Conservation (phyloP, 1,140 invertebrate species). For the Hycleus cichorii region DNA sequence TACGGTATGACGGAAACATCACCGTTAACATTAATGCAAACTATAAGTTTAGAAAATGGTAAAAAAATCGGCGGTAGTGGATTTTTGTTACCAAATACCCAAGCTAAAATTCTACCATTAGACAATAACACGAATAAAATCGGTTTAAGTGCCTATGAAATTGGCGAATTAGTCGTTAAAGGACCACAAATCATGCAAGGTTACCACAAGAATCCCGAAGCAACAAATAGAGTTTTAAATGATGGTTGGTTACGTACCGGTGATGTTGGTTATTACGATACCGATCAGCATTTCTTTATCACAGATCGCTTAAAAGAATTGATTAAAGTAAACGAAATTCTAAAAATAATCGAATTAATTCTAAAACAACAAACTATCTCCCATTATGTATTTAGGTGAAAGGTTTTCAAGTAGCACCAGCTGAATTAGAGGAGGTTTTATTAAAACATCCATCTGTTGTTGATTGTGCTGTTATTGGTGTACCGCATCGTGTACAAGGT, state of each 20-base stretch:
- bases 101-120: constrained; percentile 54
- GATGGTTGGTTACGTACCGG: constrained; percentile 66
- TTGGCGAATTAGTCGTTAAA: constrained; percentile 54
- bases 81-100: constrained; percentile 49
- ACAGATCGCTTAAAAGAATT: constrained; percentile 72
- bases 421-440: constrained; percentile 77
- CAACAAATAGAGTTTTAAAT: constrained; percentile 54
- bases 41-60: constrained; percentile 26
- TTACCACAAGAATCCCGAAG: constrained; percentile 61
- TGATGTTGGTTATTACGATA: constrained; percentile 60
- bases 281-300: constrained; percentile 55
- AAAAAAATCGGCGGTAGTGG: constrained; percentile 49
- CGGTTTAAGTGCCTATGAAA: constrained; percentile 43
- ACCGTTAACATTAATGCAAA: constrained; percentile 40
- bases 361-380: neutral
- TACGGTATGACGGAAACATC: constrained; percentile 58
- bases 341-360: neutral
- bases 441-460: constrained; percentile 63
- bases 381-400: constrained; percentile 41
- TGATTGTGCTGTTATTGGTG: constrained; percentile 78
- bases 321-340: constrained; percentile 65
- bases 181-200: constrained; percentile 65
- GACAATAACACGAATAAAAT: constrained; percentile 38
- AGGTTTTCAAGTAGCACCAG: constrained; percentile 75
- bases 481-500: constrained; percentile 62